Conservation (phyloP, 2,888 invertebrate genomes). For the Caenorhabditis macrosperma region DNA sequence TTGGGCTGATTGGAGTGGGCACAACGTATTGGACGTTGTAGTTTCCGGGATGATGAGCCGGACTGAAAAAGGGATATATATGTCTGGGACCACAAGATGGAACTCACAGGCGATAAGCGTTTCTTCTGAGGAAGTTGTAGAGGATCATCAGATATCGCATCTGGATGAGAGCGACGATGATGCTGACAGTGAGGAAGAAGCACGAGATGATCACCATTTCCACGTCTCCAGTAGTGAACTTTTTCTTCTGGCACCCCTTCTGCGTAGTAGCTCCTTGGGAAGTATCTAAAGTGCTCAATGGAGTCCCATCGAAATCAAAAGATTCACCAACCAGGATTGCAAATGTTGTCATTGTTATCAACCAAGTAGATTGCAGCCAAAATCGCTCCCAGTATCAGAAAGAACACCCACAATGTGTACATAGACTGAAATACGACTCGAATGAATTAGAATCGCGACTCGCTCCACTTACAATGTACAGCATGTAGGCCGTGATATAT, state of each 20-base stretch:
- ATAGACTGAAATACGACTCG: slow-evolving; percentile 43
- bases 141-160: slow-evolving; percentile 53
- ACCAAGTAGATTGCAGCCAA: slow-evolving; percentile 41
- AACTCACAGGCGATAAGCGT: slow-evolving; percentile 38
- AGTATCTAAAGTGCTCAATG: neutral
- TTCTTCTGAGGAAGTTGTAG: slow-evolving; percentile 51
- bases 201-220: slow-evolving; percentile 55
- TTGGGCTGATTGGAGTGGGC: slow-evolving; percentile 54
- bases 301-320: neutral
- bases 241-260: slow-evolving; percentile 21
- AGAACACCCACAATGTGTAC: slow-evolving; percentile 63
- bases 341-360: slow-evolving; percentile 43
- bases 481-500: slow-evolving; percentile 58
- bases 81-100: neutral
- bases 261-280: neutral
- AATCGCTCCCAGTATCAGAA: slow-evolving; percentile 52
- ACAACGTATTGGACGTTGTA: slow-evolving; percentile 58
- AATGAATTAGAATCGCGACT: too few species aligned
- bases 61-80: slow-evolving; percentile 11
- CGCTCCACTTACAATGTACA: slow-evolving; percentile 45
- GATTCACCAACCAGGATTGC: slow-evolving; percentile 8
- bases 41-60: slow-evolving; percentile 16
- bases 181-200: slow-evolving; percentile 53
- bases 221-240: slow-evolving; percentile 50
- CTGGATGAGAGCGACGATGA: slow-evolving; percentile 54